phyloP scores from a whole-genome alignment of 1,140 invertebrate species.

The Agrilus planipennis region DNA sequence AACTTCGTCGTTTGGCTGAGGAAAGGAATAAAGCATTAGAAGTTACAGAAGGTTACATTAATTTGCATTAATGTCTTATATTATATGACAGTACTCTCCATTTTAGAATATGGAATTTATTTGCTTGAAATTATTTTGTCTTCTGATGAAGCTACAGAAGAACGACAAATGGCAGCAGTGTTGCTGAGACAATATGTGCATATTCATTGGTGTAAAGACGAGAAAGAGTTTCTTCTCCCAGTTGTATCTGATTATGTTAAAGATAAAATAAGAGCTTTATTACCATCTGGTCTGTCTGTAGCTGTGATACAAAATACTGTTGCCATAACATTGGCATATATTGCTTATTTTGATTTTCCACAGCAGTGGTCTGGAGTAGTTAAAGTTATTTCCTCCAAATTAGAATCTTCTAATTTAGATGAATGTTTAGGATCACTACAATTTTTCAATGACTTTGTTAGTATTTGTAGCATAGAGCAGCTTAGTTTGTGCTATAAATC shows the following conservation, averaged over 20 bases:
- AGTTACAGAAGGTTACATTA: slow-evolving; percentile 11
- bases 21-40: slow-evolving; percentile 11
- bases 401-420: slow-evolving; percentile 3
- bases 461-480: slow-evolving; percentile 1
- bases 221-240: slow-evolving; percentile 5
- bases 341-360: slow-evolving; percentile 8
- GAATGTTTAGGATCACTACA: slow-evolving; percentile 5
- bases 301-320: slow-evolving; percentile 5
- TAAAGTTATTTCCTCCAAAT: slow-evolving; percentile 2
- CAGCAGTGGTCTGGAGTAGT: slow-evolving; percentile 2
- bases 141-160: slow-evolving; percentile 8
- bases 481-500: background rate
- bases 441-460: slow-evolving; percentile 9
- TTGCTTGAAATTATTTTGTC: slow-evolving; percentile 10
- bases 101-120: slow-evolving; percentile 8
- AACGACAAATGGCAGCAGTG: slow-evolving; percentile 10
- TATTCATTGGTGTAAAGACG: slow-evolving; percentile 3
- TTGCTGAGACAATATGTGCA: slow-evolving; percentile 8
- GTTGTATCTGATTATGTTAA: slow-evolving; percentile 4
- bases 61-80: background rate
- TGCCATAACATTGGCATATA: slow-evolving; percentile 3
- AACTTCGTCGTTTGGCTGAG: slow-evolving; percentile 6
- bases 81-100: background rate
- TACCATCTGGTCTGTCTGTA: slow-evolving; percentile 5
- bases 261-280: slow-evolving; percentile 6